Base-by-base conservation (phyloP, 2,113 vertebrate species). In the Stegastes partitus region DNA sequence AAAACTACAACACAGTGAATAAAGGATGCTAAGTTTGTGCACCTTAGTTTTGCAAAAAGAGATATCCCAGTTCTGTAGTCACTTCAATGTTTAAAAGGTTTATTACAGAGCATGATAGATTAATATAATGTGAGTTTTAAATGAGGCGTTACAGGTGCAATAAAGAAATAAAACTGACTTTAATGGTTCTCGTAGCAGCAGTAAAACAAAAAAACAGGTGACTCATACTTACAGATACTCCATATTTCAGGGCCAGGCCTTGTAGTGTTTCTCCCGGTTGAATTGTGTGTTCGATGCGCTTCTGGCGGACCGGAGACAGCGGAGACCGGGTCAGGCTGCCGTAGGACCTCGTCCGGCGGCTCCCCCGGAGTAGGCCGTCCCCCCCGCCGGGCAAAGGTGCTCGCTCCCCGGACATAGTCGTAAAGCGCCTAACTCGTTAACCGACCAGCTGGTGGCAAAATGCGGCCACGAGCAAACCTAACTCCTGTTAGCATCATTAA, bases 191-290 rank as follows among this genome's bases (percentile, higher is more conserved):
- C 2, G 26, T 3, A 5, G 26, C 3, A 28, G 0, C 3, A 57
- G 1, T 25, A 21, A 47, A 47, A 16, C 14, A 34, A 34, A 42
- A 42, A 42, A 42, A 12, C 2, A 49, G 5, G n/a, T 21, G 19
- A 21, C 8, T 7, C 2, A 55, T 68, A 89, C 91, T 89, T 34
- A 93, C 91, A 45, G 90, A 95, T 22, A 97, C 97, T 67, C 97
- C 97, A n/a, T 98, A 98, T 80, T 94, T 96, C 57, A 98, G 94
- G 3, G 97, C 94, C 77, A 98, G 88, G 42, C 97, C 97, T 73
- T 95, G 95, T 3, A 98, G 87, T 0, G 97, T 98, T 66, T 98
- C 97, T 74, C 95, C 97, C 0, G 96, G 94, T 65, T 94, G 90
- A 55, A 97, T 71, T 0, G 58, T 78, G 79, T 98, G 97, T 39